Evolutionary conservation across 2,797 vertebrate genomes (phyloP).

Genomic region (Rhinogobio ventralis): DNA sequence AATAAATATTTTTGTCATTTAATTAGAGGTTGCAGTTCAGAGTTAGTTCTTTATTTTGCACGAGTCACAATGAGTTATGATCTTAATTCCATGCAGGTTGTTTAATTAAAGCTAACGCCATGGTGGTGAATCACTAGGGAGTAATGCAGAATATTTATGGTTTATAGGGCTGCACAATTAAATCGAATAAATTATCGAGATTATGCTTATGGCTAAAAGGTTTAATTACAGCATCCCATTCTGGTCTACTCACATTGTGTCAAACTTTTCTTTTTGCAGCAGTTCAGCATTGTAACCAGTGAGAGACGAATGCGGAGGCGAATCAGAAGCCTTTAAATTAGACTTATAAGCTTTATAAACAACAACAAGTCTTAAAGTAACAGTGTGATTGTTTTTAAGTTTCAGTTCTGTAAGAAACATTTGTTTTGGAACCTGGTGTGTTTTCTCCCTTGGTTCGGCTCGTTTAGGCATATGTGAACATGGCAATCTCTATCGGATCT

Average conservation of each 20-base stretch:
- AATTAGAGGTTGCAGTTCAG: constrained; percentile 55
- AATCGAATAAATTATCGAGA: not conserved
- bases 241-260: not conserved
- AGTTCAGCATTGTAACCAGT: not conserved
- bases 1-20: constrained; percentile 55
- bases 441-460: too few species aligned
- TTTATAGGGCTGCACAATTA: not conserved
- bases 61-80: constrained; percentile 33
- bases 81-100: constrained; percentile 50
- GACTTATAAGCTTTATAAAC: not conserved
- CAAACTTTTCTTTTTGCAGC: not conserved
- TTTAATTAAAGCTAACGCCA: constrained; percentile 54
- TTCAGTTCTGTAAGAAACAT: too few species aligned
- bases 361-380: not conserved
- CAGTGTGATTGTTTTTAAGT: not conserved
- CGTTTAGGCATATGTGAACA: too few species aligned
- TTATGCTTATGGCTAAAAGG: constrained; percentile 25
- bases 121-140: constrained; percentile 15
- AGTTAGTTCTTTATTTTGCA: constrained; percentile 54
- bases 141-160: constrained; percentile 13
- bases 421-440: too few species aligned
- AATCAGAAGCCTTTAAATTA: not conserved
- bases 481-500: too few species aligned
- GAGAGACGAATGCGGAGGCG: not conserved
- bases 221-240: not conserved